Conservation (phyloP, 2,888 invertebrate genomes). For the Xiphydria camelus region DNA sequence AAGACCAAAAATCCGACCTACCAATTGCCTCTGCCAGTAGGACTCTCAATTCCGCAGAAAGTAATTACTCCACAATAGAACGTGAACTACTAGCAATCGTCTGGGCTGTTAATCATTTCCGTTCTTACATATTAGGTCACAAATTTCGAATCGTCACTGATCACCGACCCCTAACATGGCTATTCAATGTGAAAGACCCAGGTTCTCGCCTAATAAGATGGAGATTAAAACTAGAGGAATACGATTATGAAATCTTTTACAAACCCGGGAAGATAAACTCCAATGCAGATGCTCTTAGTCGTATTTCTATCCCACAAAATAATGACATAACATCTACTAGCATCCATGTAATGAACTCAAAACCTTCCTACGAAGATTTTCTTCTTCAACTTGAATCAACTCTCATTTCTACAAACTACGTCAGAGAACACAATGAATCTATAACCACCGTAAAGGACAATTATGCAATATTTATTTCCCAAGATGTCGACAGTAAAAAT, state of each 20-base stretch:
- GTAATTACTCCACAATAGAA: slow-evolving; percentile 43
- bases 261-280: slow-evolving; percentile 34
- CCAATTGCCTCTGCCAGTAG: slow-evolving; percentile 44
- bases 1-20: slow-evolving; percentile 23
- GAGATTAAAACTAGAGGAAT: too few relatives aligned
- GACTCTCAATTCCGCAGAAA: slow-evolving; percentile 38
- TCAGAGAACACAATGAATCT: too few relatives aligned
- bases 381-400: too few relatives aligned
- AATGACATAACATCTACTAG: neutral
- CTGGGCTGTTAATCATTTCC: slow-evolving; percentile 41
- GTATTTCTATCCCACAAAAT: neutral
- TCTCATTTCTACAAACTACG: too few relatives aligned
- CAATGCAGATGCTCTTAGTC: slow-evolving; percentile 35
- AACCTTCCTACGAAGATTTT: neutral
- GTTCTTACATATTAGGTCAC: slow-evolving; percentile 45
- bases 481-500: too few relatives aligned
- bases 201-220: slow-evolving; percentile 26
- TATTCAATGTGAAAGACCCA: slow-evolving; percentile 38
- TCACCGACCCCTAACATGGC: slow-evolving; percentile 42
- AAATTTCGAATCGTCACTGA: slow-evolving; percentile 44
- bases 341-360: neutral
- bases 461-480: too few relatives aligned
- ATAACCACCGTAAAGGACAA: too few relatives aligned
- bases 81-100: slow-evolving; percentile 46
- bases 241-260: slow-evolving; percentile 35